A percentile compares a stretch with the other conserved stretches of the same genome.
Conservation (phyloP, 2,888 invertebrate species). For the Melangyna quadrimaculata region DNA sequence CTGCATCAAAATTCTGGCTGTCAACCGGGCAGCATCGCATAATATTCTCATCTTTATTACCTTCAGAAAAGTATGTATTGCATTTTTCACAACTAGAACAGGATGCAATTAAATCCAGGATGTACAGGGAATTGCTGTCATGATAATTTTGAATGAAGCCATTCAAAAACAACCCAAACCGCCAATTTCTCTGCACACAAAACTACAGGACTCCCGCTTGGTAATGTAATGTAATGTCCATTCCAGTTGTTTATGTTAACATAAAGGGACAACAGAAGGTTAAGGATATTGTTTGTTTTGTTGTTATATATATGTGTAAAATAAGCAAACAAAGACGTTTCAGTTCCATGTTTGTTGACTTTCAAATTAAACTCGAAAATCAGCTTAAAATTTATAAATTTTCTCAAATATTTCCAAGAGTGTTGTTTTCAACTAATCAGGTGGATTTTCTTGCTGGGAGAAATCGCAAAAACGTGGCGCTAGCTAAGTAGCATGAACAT, state of each 20-base stretch:
- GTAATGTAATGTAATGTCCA: constrained; percentile 22
- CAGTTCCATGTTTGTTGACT: constrained; percentile 25
- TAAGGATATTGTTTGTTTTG: neutral
- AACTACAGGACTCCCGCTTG: neutral
- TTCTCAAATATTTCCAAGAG: neutral
- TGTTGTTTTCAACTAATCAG: neutral
- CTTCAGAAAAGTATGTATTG: constrained; percentile 57
- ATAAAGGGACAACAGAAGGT: constrained; percentile 8
- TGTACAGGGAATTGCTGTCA: constrained; percentile 63
- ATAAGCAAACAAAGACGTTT: constrained; percentile 4
- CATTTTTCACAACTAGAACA: constrained; percentile 53
- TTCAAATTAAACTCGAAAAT: constrained; percentile 37
- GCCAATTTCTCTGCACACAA: constrained; percentile 13
- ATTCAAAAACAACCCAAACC: constrained; percentile 31
- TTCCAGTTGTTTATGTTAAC: constrained; percentile 38
- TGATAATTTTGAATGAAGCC: constrained; percentile 65
- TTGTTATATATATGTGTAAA: constrained; percentile 16
- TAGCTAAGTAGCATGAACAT: constrained; percentile 19
- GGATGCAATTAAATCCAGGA: constrained; percentile 66
- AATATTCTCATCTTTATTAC: constrained; percentile 61
- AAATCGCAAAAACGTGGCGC: neutral
- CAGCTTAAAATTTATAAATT: constrained; percentile 38
- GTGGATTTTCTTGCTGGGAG: constrained; percentile 3
- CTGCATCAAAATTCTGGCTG: constrained; percentile 55
- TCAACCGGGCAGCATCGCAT: constrained; percentile 50